phyloP scores from a whole-genome alignment of 2,113 vertebrate genomes.

The Pandion haliaetus region DNA sequence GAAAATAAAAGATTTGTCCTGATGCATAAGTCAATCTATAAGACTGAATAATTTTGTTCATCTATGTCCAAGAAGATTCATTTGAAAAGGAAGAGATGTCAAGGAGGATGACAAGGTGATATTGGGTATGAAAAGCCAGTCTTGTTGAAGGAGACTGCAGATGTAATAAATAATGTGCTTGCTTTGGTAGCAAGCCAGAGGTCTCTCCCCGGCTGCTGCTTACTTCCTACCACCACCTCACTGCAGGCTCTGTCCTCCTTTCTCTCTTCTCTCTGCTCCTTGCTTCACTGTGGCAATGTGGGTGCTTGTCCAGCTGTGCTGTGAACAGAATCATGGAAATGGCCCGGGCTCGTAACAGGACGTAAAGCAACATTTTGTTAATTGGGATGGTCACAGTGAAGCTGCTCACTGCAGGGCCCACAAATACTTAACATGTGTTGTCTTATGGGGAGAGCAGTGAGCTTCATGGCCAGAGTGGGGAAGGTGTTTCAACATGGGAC shows the following conservation, averaged over 20 bases:
- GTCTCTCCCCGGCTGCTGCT: neutral
- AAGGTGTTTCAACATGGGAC: neutral
- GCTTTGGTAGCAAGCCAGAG: neutral
- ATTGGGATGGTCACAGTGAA: too few relatives aligned
- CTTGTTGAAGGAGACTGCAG: neutral
- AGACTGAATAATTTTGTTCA: neutral
- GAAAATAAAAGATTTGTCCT: neutral
- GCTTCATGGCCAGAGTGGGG: neutral
- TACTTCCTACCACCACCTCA: neutral
- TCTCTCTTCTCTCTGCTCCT: neutral
- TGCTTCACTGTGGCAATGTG: fast-evolving
- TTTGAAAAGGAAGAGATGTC: neutral
- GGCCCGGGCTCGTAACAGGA: fast-evolving
- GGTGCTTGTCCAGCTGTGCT: neutral
- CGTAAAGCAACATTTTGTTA: neutral
- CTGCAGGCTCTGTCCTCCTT: neutral
- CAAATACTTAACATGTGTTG: neutral
- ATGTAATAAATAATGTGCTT: neutral
- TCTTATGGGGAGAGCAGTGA: neutral
- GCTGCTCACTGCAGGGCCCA: neutral
- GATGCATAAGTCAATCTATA: neutral
- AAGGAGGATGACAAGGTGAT: neutral
- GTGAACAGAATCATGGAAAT: fast-evolving
- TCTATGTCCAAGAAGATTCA: neutral
- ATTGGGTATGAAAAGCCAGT: neutral